Evolutionary conservation across 2,888 invertebrate genomes (phyloP).

Genomic region (Pheosia gnoma): DNA sequence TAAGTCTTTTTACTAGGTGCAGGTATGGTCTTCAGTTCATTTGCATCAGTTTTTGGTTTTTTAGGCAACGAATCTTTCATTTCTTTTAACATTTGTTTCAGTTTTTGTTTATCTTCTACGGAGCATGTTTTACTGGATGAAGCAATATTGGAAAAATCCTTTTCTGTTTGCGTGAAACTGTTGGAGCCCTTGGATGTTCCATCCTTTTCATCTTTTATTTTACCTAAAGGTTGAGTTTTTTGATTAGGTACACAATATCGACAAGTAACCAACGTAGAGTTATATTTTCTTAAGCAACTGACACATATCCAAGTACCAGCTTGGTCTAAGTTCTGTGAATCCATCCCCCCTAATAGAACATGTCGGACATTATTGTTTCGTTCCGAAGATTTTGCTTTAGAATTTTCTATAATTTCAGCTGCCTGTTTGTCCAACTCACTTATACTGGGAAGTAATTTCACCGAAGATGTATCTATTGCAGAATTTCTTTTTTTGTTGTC

Average conservation of each 20-base stretch:
- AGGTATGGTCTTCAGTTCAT: conserved; percentile 16
- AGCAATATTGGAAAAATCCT: conserved; percentile 17
- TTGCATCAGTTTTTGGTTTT: conserved; percentile 70
- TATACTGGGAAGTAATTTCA: conserved; percentile 88
- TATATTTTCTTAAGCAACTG: conserved; percentile 66
- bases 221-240: conserved; percentile 24
- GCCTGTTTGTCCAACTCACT: conserved; percentile 92
- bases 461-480: conserved; percentile 63
- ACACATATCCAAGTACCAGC: conserved; percentile 66
- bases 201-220: conserved; percentile 17
- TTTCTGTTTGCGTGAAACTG: conserved; percentile 57
- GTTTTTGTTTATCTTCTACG: conserved; percentile 81
- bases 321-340: conserved; percentile 26
- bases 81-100: conserved; percentile 89
- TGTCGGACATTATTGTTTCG: conserved; percentile 38
- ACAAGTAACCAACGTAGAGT: conserved; percentile 60
- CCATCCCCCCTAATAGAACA: conserved; percentile 13
- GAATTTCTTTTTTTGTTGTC: conserved; percentile 73
- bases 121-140: conserved; percentile 26
- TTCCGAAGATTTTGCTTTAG: conserved; percentile 56
- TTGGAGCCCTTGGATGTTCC: conserved; percentile 35
- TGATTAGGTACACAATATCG: conserved; percentile 53
- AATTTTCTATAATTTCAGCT: conserved; percentile 87
- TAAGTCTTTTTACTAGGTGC: conserved; percentile 19
- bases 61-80: conserved; percentile 90